These are phyloP conservation scores for Ameiurus melas DNA, from an alignment of 2,113 vertebrate species.

Conservation along the genomic window DNA sequence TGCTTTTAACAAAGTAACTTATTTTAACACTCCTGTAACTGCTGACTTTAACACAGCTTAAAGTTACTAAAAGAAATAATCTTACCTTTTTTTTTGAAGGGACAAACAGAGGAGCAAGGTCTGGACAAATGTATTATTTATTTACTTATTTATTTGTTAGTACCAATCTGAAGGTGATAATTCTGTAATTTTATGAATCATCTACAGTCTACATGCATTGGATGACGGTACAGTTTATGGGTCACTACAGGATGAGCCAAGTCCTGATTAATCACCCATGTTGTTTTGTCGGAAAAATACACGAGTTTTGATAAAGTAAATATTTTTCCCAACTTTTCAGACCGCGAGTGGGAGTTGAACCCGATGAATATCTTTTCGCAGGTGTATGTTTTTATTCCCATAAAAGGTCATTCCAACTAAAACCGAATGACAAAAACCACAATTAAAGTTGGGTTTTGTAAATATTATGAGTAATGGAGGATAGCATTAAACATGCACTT, in stretches of 20 bases:
- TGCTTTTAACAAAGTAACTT: background rate
- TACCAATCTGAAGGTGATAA: background rate
- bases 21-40: background rate
- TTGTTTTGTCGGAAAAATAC: slow-evolving; percentile 44
- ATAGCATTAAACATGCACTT: slow-evolving; percentile 57
- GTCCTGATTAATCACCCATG: slow-evolving; percentile 20
- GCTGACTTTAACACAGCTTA: background rate
- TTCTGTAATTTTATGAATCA: too few relatives aligned
- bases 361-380: slow-evolving; percentile 43
- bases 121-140: background rate
- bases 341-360: slow-evolving; percentile 51
- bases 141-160: background rate
- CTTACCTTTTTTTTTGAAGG: background rate
- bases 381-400: slow-evolving; percentile 58
- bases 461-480: slow-evolving; percentile 60
- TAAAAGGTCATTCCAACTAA: slow-evolving; percentile 53
- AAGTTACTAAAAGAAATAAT: background rate
- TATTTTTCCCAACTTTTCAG: slow-evolving; percentile 50
- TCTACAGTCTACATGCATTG: background rate
- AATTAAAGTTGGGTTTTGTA: slow-evolving; percentile 59
- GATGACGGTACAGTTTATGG: background rate
- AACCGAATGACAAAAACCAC: slow-evolving; percentile 55
- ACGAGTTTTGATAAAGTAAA: slow-evolving; percentile 53
- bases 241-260: background rate
- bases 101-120: background rate